These are phyloP conservation scores for Heterodera carotae DNA, from an alignment of 1,140 invertebrate genomes.

Conservation along the genomic window DNA sequence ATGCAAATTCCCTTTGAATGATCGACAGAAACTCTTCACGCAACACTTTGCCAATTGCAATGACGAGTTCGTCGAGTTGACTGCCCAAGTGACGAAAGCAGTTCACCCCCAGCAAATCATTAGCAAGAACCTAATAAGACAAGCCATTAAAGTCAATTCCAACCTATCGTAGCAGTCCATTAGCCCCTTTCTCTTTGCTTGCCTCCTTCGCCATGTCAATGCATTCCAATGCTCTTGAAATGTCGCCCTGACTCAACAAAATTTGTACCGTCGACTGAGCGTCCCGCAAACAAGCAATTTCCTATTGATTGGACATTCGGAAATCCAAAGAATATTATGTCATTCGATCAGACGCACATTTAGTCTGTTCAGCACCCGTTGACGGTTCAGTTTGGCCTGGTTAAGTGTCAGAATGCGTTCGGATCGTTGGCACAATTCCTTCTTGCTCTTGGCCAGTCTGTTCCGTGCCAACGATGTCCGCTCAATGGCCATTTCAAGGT, in stretches of 20 bases:
- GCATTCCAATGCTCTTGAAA: slow-evolving; percentile 92
- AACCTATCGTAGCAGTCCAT: no score
- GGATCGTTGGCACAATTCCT: slow-evolving; percentile 43
- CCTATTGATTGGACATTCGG: slow-evolving; percentile 29
- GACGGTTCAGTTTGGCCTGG: slow-evolving; percentile 67
- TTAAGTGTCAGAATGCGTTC: slow-evolving; percentile 66
- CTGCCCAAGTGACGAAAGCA: slow-evolving; percentile 92
- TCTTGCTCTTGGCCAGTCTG: slow-evolving; percentile 54
- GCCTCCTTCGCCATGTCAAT: slow-evolving; percentile 95
- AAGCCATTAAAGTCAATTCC: neutral
- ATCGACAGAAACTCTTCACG: slow-evolving; percentile 90
- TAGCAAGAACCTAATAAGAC: slow-evolving; percentile 69
- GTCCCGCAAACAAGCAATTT: slow-evolving; percentile 77
- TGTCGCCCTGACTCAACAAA: slow-evolving; percentile 89
- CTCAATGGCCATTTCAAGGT: slow-evolving; percentile 45
- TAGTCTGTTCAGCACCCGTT: slow-evolving; percentile 52
- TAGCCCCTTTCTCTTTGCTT: no score
- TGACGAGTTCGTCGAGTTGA: slow-evolving; percentile 93
- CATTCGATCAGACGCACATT: slow-evolving; percentile 36
- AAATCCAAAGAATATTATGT: slow-evolving; percentile 11
- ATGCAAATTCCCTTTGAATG: slow-evolving; percentile 85
- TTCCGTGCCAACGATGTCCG: slow-evolving; percentile 28
- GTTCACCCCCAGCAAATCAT: slow-evolving; percentile 84
- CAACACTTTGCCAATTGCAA: slow-evolving; percentile 93
- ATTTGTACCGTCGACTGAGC: slow-evolving; percentile 95